Percentiles rank a stretch among this genome's conserved stretches.
These are phyloP conservation scores for Calyptommatus sinebrachiatus DNA, from an alignment of 2,113 vertebrate genomes.

Conservation along the genomic window DNA sequence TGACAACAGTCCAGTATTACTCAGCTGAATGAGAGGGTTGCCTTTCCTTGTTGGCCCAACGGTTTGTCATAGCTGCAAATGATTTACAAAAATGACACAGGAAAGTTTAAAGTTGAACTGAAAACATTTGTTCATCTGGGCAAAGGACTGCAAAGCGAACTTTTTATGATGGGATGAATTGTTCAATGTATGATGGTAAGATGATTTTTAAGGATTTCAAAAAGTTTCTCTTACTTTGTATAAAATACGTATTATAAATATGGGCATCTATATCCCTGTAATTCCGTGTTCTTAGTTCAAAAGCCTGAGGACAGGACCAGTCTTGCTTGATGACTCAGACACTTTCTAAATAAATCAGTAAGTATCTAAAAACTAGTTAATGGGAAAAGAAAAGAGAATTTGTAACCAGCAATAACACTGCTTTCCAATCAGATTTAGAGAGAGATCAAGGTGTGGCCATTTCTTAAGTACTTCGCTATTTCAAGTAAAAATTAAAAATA, in stretches of 20 bases:
- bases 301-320: background rate
- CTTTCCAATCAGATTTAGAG: constrained; percentile 35
- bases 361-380: background rate
- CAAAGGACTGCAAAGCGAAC: background rate
- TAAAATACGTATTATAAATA: background rate
- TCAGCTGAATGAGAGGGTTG: background rate
- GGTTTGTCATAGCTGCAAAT: background rate
- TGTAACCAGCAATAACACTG: background rate
- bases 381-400: constrained; percentile 24
- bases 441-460: constrained; percentile 35
- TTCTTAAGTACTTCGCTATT: constrained; percentile 56
- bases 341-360: constrained; percentile 7
- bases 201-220: background rate
- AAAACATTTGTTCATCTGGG: background rate
- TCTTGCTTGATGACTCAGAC: background rate
- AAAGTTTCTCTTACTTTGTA: background rate
- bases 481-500: constrained; percentile 66
- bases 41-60: background rate
- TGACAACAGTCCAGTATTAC: background rate
- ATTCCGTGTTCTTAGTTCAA: background rate
- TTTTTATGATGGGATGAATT: background rate
- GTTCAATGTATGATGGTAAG: background rate
- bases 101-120: background rate
- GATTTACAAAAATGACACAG: background rate
- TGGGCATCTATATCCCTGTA: background rate